phyloP scores from a whole-genome alignment of 2,888 invertebrate genomes.

The Cheilosia grossa region DNA sequence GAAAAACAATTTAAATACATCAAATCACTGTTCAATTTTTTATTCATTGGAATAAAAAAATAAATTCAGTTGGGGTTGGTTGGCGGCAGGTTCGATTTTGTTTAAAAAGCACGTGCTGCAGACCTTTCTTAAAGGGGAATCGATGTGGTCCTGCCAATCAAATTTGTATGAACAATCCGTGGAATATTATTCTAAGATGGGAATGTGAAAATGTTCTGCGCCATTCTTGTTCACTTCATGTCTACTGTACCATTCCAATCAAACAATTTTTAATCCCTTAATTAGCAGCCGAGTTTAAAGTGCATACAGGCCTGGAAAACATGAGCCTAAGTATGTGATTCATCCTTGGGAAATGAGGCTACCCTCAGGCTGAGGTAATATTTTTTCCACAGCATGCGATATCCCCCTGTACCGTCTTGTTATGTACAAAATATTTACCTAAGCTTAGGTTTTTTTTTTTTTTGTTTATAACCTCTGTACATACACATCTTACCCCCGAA shows the following conservation, averaged over 20 bases:
- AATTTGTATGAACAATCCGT: background rate
- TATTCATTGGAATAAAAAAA: slow-evolving; percentile 39
- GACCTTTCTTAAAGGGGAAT: background rate
- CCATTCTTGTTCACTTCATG: too few relatives aligned
- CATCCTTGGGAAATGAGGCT: too few relatives aligned
- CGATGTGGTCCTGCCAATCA: background rate
- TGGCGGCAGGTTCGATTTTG: slow-evolving; percentile 25
- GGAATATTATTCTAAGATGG: background rate
- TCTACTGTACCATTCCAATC: too few relatives aligned
- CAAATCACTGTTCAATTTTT: slow-evolving; percentile 52
- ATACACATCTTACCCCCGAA: background rate
- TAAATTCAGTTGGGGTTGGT: slow-evolving; percentile 1
- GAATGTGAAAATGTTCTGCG: background rate
- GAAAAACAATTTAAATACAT: slow-evolving; percentile 71
- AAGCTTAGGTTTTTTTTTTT: background rate
- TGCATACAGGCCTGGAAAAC: too few relatives aligned
- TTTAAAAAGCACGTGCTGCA: background rate
- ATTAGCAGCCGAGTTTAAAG: too few relatives aligned
- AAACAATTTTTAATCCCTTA: too few relatives aligned
- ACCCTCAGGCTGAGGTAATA: too few relatives aligned
- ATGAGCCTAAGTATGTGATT: too few relatives aligned
- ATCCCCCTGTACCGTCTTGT: too few relatives aligned
- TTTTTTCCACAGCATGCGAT: too few relatives aligned
- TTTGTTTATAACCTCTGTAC: background rate
- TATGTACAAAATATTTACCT: background rate